phyloP scores from a whole-genome alignment of 2,113 vertebrate species.

The Anoura caudifer region DNA sequence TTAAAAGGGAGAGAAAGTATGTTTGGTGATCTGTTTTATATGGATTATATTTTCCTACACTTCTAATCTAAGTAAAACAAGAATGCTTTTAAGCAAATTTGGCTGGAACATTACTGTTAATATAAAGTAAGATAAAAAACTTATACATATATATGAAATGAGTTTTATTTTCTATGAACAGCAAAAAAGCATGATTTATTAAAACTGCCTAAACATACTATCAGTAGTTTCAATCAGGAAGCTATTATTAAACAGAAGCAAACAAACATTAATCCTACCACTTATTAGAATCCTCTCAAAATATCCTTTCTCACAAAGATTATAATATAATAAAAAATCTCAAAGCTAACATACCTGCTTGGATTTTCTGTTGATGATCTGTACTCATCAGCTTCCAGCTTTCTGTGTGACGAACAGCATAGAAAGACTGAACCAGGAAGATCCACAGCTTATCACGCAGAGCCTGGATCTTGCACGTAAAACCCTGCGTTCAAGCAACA shows the following conservation, averaged over 20 bases:
- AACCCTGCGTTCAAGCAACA: slow-evolving; percentile 92
- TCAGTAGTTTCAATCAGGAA: slow-evolving; percentile 64
- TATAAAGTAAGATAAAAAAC: slow-evolving; percentile 67
- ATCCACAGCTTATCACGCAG: slow-evolving; percentile 92
- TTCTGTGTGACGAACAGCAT: slow-evolving; percentile 94
- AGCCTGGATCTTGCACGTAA: slow-evolving; percentile 88
- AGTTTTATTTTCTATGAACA: slow-evolving; percentile 41
- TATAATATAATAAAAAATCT: slow-evolving; percentile 36
- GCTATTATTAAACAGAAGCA: slow-evolving; percentile 45
- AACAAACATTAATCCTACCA: slow-evolving; percentile 37
- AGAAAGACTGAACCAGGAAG: slow-evolving; percentile 97
- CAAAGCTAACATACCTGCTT: slow-evolving; percentile 87
- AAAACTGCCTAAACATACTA: slow-evolving; percentile 54
- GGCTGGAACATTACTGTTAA: slow-evolving; percentile 62
- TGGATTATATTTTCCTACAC: slow-evolving; percentile 57
- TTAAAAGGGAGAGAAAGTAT: slow-evolving; percentile 34
- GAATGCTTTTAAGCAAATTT: slow-evolving; percentile 72
- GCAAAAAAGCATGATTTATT: slow-evolving; percentile 58
- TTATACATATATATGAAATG: slow-evolving; percentile 31
- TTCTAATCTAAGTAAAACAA: slow-evolving; percentile 58
- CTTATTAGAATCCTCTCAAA: slow-evolving; percentile 45
- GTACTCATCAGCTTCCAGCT: slow-evolving; percentile 91
- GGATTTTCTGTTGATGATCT: slow-evolving; percentile 88
- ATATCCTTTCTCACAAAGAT: slow-evolving; percentile 49
- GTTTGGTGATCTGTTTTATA: slow-evolving; percentile 61